These are phyloP conservation scores for Philereme transversata DNA, from an alignment of 2,888 invertebrate genomes.

Conservation along the genomic window DNA sequence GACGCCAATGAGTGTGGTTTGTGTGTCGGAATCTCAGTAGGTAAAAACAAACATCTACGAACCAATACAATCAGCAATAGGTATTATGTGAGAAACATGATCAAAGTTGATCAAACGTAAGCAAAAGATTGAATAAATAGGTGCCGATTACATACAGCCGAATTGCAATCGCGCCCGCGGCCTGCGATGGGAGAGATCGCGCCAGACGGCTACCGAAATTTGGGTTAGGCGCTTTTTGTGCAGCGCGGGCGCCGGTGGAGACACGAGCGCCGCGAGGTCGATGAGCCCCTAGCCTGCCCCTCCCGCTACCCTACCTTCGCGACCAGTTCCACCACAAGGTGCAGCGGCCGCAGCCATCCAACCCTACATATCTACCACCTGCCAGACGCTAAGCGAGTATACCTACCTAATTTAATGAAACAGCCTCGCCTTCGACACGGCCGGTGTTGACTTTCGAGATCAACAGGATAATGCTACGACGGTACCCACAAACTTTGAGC, in stretches of 20 bases:
- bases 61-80: conserved; percentile 11
- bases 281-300: conserved; percentile 61
- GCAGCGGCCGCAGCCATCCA: conserved; percentile 74
- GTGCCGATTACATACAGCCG: conserved; percentile 60
- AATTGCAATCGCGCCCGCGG: conserved; percentile 50
- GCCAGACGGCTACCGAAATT: conserved; percentile 79
- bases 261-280: conserved; percentile 68
- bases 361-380: conserved; percentile 81
- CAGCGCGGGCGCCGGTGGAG: conserved; percentile 65
- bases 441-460: conserved; percentile 49
- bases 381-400: conserved; percentile 77
- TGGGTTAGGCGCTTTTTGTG: conserved; percentile 76
- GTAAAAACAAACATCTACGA: not conserved
- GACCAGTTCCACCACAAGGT: conserved; percentile 80
- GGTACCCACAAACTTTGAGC: conserved; percentile 25
- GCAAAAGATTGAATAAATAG: conserved; percentile 45
- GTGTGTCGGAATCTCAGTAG: not conserved
- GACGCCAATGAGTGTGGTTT: too few species aligned
- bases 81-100: conserved; percentile 26
- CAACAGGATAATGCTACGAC: conserved; percentile 34
- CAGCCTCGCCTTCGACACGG: conserved; percentile 46
- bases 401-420: conserved; percentile 47
- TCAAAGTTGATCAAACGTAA: conserved; percentile 37
- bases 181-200: conserved; percentile 63
- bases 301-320: conserved; percentile 50